Evolutionary conservation across 2,797 vertebrate species (phyloP).

Genomic region (Sebastes miniatus): DNA sequence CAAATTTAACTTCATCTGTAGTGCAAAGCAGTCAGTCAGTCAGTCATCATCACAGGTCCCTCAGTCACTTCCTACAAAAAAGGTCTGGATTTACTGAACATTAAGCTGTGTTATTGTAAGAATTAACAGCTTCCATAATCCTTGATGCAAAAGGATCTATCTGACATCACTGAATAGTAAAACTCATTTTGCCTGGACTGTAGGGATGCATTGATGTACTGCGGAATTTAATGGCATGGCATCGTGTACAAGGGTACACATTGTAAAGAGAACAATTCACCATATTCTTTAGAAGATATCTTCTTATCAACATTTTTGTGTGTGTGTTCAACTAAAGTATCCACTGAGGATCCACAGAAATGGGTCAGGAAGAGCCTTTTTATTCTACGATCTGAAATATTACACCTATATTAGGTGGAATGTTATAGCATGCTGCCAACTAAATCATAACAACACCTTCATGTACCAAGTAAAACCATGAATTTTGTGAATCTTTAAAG

Average conservation of each 20-base stretch:
- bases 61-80: neutral
- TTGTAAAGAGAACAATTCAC: neutral
- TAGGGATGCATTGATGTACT: neutral
- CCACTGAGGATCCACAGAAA: neutral
- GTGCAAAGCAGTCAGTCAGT: neutral
- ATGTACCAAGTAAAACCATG: neutral
- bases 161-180: neutral
- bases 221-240: neutral
- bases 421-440: neutral
- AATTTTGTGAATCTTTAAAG: neutral
- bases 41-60: neutral
- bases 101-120: neutral
- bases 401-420: neutral
- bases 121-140: neutral
- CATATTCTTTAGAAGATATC: neutral
- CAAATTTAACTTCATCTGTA: neutral
- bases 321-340: neutral
- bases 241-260: neutral
- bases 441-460: neutral
- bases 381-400: neutral
- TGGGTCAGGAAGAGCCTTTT: neutral
- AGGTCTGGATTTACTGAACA: neutral
- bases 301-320: neutral
- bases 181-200: neutral
- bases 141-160: neutral